A percentile compares a stretch with the other conserved stretches of the same genome.
These are phyloP conservation scores for Eilema depressum DNA, from an alignment of 2,888 invertebrate species.

Conservation along the genomic window DNA sequence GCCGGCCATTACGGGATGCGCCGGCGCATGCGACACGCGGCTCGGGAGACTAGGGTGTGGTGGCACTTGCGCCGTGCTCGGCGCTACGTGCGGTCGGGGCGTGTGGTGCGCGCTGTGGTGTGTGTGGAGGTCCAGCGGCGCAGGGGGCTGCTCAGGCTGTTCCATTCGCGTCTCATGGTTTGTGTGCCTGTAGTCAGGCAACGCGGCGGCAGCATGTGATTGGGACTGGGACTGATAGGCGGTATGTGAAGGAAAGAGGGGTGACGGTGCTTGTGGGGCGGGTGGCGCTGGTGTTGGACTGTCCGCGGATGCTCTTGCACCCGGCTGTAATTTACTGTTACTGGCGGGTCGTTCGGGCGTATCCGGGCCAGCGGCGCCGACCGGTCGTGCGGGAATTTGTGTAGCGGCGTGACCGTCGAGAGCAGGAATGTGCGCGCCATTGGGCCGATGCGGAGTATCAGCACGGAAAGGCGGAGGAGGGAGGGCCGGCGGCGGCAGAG, in stretches of 20 bases:
- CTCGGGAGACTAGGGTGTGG: conserved; percentile 71
- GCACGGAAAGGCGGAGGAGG: conserved; percentile 89
- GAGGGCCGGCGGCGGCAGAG: conserved; percentile 88
- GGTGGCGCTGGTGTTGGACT: conserved; percentile 82
- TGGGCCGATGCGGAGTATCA: conserved; percentile 77
- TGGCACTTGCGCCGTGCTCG: conserved; percentile 54
- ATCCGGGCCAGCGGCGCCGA: conserved; percentile 78
- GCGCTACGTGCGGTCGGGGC: conserved; percentile 56
- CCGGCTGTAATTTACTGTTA: conserved; percentile 80
- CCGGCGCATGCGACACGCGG: conserved; percentile 68
- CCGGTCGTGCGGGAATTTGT: conserved; percentile 78
- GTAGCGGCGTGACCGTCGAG: conserved; percentile 80
- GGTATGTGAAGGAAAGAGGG: conserved; percentile 79
- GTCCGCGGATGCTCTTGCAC: conserved; percentile 81
- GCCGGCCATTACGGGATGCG: conserved; percentile 72
- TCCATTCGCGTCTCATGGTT: conserved; percentile 87
- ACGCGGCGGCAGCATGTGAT: conserved; percentile 80
- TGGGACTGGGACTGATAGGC: conserved; percentile 76
- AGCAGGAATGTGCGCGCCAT: conserved; percentile 80
- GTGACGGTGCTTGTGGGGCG: conserved; percentile 78
- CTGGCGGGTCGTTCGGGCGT: conserved; percentile 80
- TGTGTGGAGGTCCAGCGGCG: conserved; percentile 77
- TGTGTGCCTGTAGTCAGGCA: conserved; percentile 82
- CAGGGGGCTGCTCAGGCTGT: conserved; percentile 66
- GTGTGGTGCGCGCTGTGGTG: conserved; percentile 73